Percentiles rank a stretch among this genome's conserved stretches.
phyloP scores from a whole-genome alignment of 2,797 vertebrate genomes.

The Cuniculus paca region DNA sequence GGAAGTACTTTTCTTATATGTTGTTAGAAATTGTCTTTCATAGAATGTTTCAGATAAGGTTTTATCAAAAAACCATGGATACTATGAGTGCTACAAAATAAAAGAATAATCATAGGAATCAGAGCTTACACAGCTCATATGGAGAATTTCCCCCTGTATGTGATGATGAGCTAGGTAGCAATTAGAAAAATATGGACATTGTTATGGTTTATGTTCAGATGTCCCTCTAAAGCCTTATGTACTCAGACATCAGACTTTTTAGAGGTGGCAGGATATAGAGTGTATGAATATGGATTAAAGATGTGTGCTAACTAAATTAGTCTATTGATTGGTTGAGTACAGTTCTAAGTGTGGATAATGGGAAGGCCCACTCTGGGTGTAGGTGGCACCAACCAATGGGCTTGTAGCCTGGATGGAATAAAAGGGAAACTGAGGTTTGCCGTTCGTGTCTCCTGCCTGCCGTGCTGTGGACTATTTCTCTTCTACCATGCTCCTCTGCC shows the following conservation, averaged over 20 bases:
- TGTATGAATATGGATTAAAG: not conserved
- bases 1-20: not conserved
- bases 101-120: not conserved
- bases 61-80: slow-evolving; percentile 1
- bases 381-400: not conserved
- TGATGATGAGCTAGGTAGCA: not conserved
- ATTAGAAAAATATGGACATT: not conserved
- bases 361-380: not conserved
- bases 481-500: not conserved
- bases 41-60: not conserved
- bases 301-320: not conserved
- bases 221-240: not conserved
- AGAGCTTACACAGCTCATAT: not conserved
- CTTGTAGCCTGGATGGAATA: not conserved
- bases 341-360: not conserved
- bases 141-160: not conserved
- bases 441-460: not conserved
- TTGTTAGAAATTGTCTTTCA: not conserved
- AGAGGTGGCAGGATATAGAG: not conserved
- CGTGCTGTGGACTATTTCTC: not conserved
- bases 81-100: not conserved
- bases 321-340: not conserved
- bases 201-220: not conserved
- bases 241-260: not conserved
- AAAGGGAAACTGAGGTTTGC: not conserved